A percentile compares a stretch with the other conserved stretches of the same genome.
Evolutionary conservation across 2,888 invertebrate species (phyloP).

Genomic region (Listrodromus nycthemerus): DNA sequence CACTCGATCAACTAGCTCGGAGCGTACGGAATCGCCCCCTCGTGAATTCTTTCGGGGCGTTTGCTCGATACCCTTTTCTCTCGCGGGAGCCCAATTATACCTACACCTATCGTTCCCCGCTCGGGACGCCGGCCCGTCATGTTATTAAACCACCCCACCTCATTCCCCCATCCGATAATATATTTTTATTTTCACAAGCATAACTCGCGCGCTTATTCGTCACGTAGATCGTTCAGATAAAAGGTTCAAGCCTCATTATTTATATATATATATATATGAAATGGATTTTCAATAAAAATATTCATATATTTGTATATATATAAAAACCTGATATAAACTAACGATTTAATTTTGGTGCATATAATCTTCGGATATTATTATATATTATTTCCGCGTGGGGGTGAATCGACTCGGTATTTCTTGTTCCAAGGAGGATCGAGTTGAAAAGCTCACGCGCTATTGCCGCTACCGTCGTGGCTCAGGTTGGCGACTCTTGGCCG

Average conservation of each 20-base stretch:
- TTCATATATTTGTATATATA: too few relatives aligned
- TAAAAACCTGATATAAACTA: background rate
- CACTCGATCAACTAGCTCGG: constrained; percentile 42
- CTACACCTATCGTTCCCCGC: constrained; percentile 4
- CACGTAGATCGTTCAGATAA: background rate
- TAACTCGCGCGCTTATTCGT: background rate
- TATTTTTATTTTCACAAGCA: background rate
- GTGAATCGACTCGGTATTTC: background rate
- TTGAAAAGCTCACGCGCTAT: constrained; percentile 35
- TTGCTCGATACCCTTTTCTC: constrained; percentile 7
- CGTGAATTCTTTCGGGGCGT: constrained; percentile 55
- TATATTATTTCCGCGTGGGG: background rate
- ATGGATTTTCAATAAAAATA: too few relatives aligned
- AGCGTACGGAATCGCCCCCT: constrained; percentile 56
- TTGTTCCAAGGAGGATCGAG: constrained; percentile 59
- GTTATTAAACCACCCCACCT: background rate
- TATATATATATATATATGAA: too few relatives aligned
- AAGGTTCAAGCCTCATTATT: background rate
- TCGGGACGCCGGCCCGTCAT: background rate
- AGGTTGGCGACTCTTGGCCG: background rate
- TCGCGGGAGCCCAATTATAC: constrained; percentile 62
- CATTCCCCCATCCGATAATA: background rate
- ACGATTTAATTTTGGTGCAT: background rate
- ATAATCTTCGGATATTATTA: background rate
- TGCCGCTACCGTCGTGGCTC: background rate